phyloP scores from a whole-genome alignment of 2,797 vertebrate species.

The Sphenodon punctatus region DNA sequence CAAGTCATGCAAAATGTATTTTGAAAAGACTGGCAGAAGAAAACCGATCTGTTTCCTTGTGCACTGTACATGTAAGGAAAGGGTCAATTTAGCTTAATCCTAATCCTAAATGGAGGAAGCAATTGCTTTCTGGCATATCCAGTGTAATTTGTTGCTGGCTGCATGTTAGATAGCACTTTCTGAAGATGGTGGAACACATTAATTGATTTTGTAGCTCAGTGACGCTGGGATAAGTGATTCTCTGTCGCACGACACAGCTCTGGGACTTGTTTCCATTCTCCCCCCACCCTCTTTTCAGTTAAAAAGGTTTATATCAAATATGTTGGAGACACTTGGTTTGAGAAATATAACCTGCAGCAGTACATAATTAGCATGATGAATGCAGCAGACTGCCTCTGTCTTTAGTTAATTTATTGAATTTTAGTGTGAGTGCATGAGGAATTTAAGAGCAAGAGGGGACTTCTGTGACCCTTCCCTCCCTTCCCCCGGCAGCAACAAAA shows the following conservation, averaged over 20 bases:
- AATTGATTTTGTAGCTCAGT: constrained; percentile 73
- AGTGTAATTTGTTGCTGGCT: constrained; percentile 59
- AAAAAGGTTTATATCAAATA: constrained; percentile 67
- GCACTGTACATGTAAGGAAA: constrained; percentile 33
- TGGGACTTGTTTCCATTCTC: constrained; percentile 54
- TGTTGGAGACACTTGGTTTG: constrained; percentile 39
- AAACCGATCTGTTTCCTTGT: constrained; percentile 35
- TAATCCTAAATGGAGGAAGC: constrained; percentile 63
- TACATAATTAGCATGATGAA: constrained; percentile 59
- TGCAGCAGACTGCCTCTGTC: neutral
- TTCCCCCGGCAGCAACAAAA: no score
- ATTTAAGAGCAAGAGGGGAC: constrained; percentile 7
- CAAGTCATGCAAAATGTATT: constrained; percentile 33
- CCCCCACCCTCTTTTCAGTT: constrained; percentile 27
- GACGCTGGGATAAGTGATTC: constrained; percentile 66
- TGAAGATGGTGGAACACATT: constrained; percentile 63
- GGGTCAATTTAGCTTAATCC: constrained; percentile 63
- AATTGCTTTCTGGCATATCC: constrained; percentile 66
- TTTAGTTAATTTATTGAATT: constrained; percentile 16
- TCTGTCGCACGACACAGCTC: constrained; percentile 44
- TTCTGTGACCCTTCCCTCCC: no score
- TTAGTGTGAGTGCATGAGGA: neutral
- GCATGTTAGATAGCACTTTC: constrained; percentile 46
- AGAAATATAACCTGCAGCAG: constrained; percentile 40
- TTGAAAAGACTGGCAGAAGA: neutral